phyloP scores from a whole-genome alignment of 2,797 vertebrate genomes.

The Acipenser ruthenus region DNA sequence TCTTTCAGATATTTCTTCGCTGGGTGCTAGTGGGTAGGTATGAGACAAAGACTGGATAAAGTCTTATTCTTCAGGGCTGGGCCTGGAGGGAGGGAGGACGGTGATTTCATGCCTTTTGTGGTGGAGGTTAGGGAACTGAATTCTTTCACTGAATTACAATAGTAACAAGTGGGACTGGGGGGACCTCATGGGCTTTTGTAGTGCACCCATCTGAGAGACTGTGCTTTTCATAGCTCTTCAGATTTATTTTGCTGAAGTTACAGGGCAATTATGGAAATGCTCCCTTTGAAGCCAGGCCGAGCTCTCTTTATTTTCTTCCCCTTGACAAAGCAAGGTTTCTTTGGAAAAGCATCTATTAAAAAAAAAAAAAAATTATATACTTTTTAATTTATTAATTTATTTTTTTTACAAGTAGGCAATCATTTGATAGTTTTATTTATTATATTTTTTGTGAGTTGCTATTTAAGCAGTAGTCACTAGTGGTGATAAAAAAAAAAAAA shows the following conservation, averaged over 20 bases:
- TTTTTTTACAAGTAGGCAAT: no score
- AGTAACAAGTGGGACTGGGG: slow-evolving; percentile 77
- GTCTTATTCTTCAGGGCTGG: slow-evolving; percentile 64
- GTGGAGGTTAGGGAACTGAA: slow-evolving; percentile 66
- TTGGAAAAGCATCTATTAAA: slow-evolving; percentile 12
- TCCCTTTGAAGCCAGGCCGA: slow-evolving; percentile 82
- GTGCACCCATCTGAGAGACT: slow-evolving; percentile 90
- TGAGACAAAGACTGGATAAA: slow-evolving; percentile 70
- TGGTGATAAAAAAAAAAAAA: no score
- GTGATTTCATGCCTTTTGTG: slow-evolving; percentile 89
- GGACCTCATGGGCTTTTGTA: slow-evolving; percentile 71
- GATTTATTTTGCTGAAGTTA: slow-evolving; percentile 87
- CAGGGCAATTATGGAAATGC: slow-evolving; percentile 98
- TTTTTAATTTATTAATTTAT: no score
- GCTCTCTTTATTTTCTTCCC: slow-evolving; percentile 69
- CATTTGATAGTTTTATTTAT: no score
- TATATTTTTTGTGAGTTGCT: no score
- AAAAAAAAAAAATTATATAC: no score
- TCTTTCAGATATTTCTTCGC: no score
- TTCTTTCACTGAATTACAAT: slow-evolving; percentile 75
- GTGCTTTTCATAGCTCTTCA: slow-evolving; percentile 73
- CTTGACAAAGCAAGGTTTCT: slow-evolving; percentile 64
- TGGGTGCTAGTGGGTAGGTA: no score
- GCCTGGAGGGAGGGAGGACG: slow-evolving; percentile 58
- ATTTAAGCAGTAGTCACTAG: no score